Conservation (phyloP, 2,113 vertebrate species). For the Coracopsis vasa region DNA sequence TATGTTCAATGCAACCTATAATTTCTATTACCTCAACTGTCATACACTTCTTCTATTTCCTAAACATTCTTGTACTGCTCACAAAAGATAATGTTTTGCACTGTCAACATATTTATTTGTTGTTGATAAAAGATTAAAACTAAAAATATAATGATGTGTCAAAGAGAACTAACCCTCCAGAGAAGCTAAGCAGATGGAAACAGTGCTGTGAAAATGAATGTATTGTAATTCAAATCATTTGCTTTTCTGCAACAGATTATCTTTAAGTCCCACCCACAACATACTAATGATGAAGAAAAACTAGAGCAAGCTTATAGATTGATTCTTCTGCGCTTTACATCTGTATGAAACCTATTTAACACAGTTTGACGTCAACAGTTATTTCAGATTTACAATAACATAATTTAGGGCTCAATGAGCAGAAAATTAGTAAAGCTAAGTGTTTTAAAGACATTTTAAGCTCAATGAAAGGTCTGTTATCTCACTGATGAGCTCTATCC, state of each 20-base stretch:
- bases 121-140: slow-evolving; percentile 62
- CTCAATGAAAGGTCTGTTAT: not conserved
- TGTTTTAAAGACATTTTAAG: not conserved
- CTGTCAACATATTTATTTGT: slow-evolving; percentile 51
- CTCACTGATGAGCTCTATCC: not conserved
- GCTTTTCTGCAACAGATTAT: not conserved
- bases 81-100: slow-evolving; percentile 34
- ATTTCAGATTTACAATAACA: not conserved
- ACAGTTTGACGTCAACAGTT: not conserved
- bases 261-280: not conserved
- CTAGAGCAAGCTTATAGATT: not conserved
- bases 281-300: not conserved
- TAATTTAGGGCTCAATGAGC: not conserved
- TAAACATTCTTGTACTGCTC: slow-evolving; percentile 8
- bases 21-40: slow-evolving; percentile 48
- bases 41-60: not conserved
- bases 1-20: slow-evolving; percentile 31
- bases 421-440: not conserved
- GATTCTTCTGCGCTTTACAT: not conserved
- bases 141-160: slow-evolving; percentile 62
- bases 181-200: slow-evolving; percentile 46
- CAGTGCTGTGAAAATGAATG: not conserved
- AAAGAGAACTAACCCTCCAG: slow-evolving; percentile 45
- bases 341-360: not conserved
- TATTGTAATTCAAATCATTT: slow-evolving; percentile 36